A percentile compares a stretch with the other conserved stretches of the same genome.
Conservation (phyloP, 2,888 invertebrate species). For the Epinotia ramella region DNA sequence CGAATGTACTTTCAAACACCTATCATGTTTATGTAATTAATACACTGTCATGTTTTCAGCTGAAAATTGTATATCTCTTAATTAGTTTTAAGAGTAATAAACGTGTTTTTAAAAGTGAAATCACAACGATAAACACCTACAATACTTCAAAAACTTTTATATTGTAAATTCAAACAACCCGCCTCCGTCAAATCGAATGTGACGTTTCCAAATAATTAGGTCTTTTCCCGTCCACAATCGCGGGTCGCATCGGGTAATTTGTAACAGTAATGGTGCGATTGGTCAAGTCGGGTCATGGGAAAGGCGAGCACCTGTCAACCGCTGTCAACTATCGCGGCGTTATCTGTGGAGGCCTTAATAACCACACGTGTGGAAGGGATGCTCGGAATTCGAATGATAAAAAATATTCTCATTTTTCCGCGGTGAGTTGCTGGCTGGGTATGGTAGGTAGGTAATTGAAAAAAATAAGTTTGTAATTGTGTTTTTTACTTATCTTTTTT, state of each 20-base stretch:
- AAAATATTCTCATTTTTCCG: constrained; percentile 44
- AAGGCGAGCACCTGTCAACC: constrained; percentile 69
- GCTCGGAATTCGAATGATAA: constrained; percentile 49
- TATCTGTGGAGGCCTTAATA: constrained; percentile 67
- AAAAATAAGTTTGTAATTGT: background rate
- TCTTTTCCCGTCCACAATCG: constrained; percentile 63
- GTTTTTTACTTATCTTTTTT: too few species aligned
- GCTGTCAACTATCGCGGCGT: constrained; percentile 66
- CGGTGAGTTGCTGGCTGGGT: background rate
- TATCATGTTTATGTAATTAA: background rate
- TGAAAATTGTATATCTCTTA: too few species aligned
- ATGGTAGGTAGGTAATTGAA: background rate
- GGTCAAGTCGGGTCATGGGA: constrained; percentile 72
- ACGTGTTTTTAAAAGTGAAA: background rate
- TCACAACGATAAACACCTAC: constrained; percentile 28
- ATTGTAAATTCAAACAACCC: constrained; percentile 26
- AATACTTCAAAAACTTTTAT: constrained; percentile 1
- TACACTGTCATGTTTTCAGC: background rate
- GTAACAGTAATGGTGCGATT: constrained; percentile 71
- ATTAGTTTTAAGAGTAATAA: background rate
- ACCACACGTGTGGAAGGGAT: constrained; percentile 58
- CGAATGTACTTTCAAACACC: background rate
- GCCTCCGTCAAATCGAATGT: constrained; percentile 34
- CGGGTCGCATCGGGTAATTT: constrained; percentile 70
- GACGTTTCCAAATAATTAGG: constrained; percentile 60